These are phyloP conservation scores for Scomber japonicus DNA, from an alignment of 2,113 vertebrate genomes.

Conservation along the genomic window DNA sequence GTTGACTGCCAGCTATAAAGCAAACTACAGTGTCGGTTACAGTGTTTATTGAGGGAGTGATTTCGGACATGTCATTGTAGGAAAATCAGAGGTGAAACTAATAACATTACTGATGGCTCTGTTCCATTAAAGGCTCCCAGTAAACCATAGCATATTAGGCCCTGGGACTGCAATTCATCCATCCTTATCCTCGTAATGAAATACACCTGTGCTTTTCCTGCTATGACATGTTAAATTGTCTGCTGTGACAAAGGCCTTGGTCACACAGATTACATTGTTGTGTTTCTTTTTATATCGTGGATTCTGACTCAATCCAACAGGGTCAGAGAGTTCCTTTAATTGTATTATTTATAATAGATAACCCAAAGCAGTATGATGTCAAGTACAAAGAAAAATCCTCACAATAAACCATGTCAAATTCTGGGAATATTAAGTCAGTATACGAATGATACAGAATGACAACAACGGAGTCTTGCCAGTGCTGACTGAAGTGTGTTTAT, in stretches of 20 bases:
- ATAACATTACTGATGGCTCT: no score
- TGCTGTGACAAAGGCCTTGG: not conserved
- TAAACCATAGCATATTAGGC: no score
- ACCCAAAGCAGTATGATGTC: not conserved
- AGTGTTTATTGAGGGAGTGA: not conserved
- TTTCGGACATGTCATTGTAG: not conserved
- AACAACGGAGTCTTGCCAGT: not conserved
- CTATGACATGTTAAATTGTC: no score
- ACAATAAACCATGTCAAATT: not conserved
- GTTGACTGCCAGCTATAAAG: not conserved
- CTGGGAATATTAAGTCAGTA: not conserved
- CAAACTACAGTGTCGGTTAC: not conserved
- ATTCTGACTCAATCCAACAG: not conserved
- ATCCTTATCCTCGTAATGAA: no score
- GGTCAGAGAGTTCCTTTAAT: not conserved
- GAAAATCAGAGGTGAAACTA: no score
- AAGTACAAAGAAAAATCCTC: not conserved
- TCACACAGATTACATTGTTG: no score
- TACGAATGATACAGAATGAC: not conserved
- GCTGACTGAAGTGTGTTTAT: constrained; percentile 24
- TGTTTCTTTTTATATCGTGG: no score
- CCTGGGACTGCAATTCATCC: no score
- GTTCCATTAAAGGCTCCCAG: no score
- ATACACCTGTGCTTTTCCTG: no score
- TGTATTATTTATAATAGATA: not conserved